Evolutionary conservation across 2,888 invertebrate species (phyloP).

Genomic region (Yponomeuta evonymella): DNA sequence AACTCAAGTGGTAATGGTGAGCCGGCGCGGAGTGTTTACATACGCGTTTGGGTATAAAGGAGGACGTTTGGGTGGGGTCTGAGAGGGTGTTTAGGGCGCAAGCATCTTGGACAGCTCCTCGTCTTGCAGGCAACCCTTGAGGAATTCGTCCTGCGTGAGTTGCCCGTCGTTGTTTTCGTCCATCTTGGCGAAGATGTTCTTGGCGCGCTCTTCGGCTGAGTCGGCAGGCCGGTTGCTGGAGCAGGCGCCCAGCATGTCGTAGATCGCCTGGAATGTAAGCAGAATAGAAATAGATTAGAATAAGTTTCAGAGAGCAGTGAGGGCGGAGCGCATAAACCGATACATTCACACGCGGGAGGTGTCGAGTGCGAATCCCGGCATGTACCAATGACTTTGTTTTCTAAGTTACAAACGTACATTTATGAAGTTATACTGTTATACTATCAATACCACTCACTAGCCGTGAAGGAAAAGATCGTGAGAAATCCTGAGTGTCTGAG

Average conservation of each 20-base stretch:
- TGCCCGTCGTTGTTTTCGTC: constrained; percentile 99
- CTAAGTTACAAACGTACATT: too few species aligned
- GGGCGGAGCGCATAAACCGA: too few species aligned
- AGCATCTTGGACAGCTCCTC: constrained; percentile 96
- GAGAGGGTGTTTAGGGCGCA: constrained; percentile 82
- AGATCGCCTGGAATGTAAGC: constrained; percentile 90
- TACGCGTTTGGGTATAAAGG: not conserved
- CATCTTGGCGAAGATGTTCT: constrained; percentile 99
- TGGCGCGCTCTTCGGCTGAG: constrained; percentile 97
- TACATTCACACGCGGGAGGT: too few species aligned
- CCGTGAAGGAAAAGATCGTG: too few species aligned
- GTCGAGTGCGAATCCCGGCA: too few species aligned
- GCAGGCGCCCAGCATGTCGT: constrained; percentile 99
- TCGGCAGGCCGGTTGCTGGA: constrained; percentile 96
- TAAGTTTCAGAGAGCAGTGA: too few species aligned
- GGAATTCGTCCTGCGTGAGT: constrained; percentile 97
- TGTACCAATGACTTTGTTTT: too few species aligned
- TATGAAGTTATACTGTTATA: too few species aligned
- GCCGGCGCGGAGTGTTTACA: not conserved
- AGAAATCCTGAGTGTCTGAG: too few species aligned
- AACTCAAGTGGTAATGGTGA: not conserved
- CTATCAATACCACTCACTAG: too few species aligned
- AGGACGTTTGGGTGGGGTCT: not conserved
- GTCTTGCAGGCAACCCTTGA: constrained; percentile 97
- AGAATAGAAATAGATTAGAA: too few species aligned